Base-by-base conservation (phyloP, 1,140 invertebrate species). In the Lepidurus couesii region DNA sequence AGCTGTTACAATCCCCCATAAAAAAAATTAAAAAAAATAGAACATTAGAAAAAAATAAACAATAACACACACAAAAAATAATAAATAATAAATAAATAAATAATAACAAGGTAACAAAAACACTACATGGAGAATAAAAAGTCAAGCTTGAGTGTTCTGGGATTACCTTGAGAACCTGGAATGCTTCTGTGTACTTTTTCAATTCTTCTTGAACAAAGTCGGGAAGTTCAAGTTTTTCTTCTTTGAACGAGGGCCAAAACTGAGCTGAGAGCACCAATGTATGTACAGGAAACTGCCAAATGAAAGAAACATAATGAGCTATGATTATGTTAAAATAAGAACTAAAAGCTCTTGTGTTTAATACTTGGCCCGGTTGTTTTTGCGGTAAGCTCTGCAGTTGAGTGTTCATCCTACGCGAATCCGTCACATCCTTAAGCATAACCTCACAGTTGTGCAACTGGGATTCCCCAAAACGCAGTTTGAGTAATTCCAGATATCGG, bases 381-480 rank as follows among this genome's bases (percentile, higher is more conserved):
- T 74, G 42, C 6, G 53, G 53, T 65, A 80, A 80, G 65, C 9
- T 78, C 79, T 93, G 91, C 74, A 98, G 94, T 80, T 93, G 90
- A n/a, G 91, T 88, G 86, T 97, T 97, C 73, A 98, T 94, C 80
- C 87, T 84, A 81, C 87, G 87, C 8, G 89, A 91, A 81, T 81
- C 84, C 10, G 91, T 91, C 16, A 98, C 92, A 85, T 98, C 97
- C 84, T 98, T 98, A 42, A 99, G 85, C 98, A 99, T 99, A 0
- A 99, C 98, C 88, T 99, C 97, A 87, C 98, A 99, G 81, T 93
- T 95, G 86, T 98, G 95, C 44, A 99, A 86, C 82, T 98, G 93
- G 42, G 94, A 91, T 84, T 99, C 97, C 1, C 97, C 97, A 88
- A 99, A 99, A 79, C 89, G 88, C 53, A 97, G 87, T 87, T 99